Base-by-base conservation (phyloP, 2,888 invertebrate species). In the Metopia argyrocephala region DNA sequence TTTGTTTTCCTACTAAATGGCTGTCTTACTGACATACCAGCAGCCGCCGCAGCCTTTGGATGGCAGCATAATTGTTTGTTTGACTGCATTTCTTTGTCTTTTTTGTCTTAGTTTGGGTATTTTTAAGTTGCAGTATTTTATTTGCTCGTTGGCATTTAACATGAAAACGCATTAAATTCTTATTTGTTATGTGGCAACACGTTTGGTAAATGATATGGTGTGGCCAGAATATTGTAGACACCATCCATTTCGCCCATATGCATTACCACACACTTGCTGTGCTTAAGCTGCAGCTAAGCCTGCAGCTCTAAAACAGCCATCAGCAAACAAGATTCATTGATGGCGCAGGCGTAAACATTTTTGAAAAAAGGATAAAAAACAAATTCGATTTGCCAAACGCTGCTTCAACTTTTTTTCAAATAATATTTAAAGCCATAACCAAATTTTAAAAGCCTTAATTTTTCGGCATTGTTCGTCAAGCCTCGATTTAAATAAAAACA, bases 161-260 rank as follows among this genome's bases (percentile, higher is more conserved):
- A 85, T 70, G 78, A 66, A 81, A 78, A 87, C 87, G 86, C 87
- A 86, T 87, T 86, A 87, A 87, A 87, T 87, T 86, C 87, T 85
- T 86, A 86, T 86, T 87, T 86, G 85, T 85, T 85, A 86, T 84
- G 73, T 85, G 79, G 79, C 70, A 79, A 79, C 87, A 85, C 85
- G 85, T 85, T 61, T 75, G 69, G 48, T 75, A 71, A 75, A 66
- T 66, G 66, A 75, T 61, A 71, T 56, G 70, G 75, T 70, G 48
- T 75, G 69, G 75, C 79, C 79, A 65, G 27, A 84, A 85, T 79
- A 82, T 28, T 69, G 71, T 70, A 61, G 48, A 57, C 46, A 45
- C 15, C 61, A 38, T 25, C 15, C 61, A 38, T 25, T 65, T 21
- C 46, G 28, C 46, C 52, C 59, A 52, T n/a, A 74, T 23, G 31